A percentile compares a stretch with the other conserved stretches of the same genome.
These are phyloP conservation scores for Caenorhabditis afra DNA, from an alignment of 2,888 invertebrate genomes.

Conservation along the genomic window DNA sequence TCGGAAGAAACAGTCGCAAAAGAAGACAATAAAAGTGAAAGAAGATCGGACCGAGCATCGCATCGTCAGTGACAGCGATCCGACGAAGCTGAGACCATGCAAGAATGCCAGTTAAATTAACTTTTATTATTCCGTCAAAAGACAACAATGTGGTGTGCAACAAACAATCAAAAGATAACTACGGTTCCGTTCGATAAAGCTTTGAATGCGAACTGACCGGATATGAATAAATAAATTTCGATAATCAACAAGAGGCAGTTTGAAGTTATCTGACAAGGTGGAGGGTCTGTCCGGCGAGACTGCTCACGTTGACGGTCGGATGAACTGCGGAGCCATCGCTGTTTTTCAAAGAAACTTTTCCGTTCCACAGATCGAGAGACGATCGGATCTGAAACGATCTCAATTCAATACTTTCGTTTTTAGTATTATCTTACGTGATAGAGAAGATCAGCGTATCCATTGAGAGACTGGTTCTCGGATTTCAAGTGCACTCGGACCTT, in stretches of 20 bases:
- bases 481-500: constrained; percentile 48
- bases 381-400: constrained; percentile 62
- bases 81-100: constrained; percentile 63
- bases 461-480: constrained; percentile 42
- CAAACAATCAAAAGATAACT: constrained; percentile 9
- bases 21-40: constrained; percentile 42
- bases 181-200: constrained; percentile 27
- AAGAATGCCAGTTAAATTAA: constrained; percentile 60
- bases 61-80: constrained; percentile 66
- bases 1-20: constrained; percentile 7
- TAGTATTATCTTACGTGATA: constrained; percentile 42
- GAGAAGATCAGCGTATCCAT: constrained; percentile 49
- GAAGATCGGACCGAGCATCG: constrained; percentile 38
- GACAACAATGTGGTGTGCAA: constrained; percentile 29
- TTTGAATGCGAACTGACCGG: constrained; percentile 21
- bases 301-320: constrained; percentile 56
- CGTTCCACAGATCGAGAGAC: constrained; percentile 63
- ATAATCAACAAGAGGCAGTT: neutral
- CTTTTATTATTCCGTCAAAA: neutral
- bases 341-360: constrained; percentile 51
- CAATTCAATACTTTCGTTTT: neutral
- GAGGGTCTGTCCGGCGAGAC: constrained; percentile 60
- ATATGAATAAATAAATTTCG: constrained; percentile 33
- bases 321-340: constrained; percentile 57
- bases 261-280: constrained; percentile 49